Evolutionary conservation across 2,797 vertebrate genomes (phyloP).

Genomic region (Psittacula derbiana): DNA sequence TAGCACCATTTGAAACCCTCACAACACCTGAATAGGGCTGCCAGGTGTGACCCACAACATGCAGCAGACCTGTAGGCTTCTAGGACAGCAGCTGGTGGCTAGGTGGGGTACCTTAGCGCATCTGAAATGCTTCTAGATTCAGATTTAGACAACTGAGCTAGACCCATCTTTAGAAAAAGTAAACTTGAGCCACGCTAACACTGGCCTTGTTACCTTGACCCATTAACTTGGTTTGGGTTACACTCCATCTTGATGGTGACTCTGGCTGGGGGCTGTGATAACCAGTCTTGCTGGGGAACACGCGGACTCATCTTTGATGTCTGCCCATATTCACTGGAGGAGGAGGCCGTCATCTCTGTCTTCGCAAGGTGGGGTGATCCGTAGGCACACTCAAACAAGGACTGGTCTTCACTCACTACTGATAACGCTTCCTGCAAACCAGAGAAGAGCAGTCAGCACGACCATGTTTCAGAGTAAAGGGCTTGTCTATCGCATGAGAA

Average conservation of each 20-base stretch:
- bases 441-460: background rate
- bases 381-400: conserved; percentile 88
- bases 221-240: conserved; percentile 83
- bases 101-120: background rate
- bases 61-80: background rate
- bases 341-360: conserved; percentile 87
- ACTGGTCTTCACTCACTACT: conserved; percentile 90
- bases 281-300: conserved; percentile 86
- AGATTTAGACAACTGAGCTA: background rate
- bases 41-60: background rate
- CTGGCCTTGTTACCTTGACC: conserved; percentile 78
- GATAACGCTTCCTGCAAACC: conserved; percentile 83
- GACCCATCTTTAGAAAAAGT: background rate
- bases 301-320: conserved; percentile 86
- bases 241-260: conserved; percentile 91
- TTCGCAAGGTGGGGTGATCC: conserved; percentile 82
- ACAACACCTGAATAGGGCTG: background rate
- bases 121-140: background rate
- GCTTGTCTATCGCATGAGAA: rapidly evolving
- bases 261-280: conserved; percentile 79
- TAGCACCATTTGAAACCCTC: background rate
- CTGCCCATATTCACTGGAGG: conserved; percentile 86
- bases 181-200: background rate
- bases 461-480: background rate
- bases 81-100: background rate